Evolutionary conservation across 2,113 vertebrate genomes (phyloP), one percentile per base, ranked within the genome.

Genomic region (Trematomus loennbergii): DNA sequence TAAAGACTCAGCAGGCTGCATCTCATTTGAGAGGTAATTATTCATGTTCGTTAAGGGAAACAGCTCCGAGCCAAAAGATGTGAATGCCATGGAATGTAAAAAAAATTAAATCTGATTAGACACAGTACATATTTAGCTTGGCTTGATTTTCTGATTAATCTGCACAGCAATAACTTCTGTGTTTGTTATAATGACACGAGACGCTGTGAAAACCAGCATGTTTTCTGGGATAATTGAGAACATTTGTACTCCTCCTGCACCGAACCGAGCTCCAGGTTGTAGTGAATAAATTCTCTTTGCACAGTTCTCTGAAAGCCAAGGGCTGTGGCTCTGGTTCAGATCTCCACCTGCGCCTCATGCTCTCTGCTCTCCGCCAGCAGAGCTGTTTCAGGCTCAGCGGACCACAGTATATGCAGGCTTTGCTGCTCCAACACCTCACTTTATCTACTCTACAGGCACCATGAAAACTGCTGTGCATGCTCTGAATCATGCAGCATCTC

Each of bases 21-120:
- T 59, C 75, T 87, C 76, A 90, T 91, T 81, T 76, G 49, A 69
- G 84, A 72, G 86, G 72, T 89, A 88, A 92, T 93, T 89, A 83
- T 57, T 83, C 65, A 73, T 55, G 73, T 80, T 87, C 45, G 82
- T 85, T 82, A 77, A 87, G 43, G 25, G 68, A 81, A 87, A 85
- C 69, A n/a, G 57, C 85, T 78, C 29, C 64, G 61, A 85, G 71
- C 79, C 9, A 11, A 12, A 79, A 75, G 33, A 36, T 36, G 33
- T 36, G 33, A 17, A 25, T 25, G 25, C 25, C 25, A 25, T 25
- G 25, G 25, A 25, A 25, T 25, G 25, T 25, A 25, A 22, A 22
- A 22, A 22, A 2, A 22, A 22, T 2, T 2, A 22, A 25, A 25
- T 25, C 2, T 25, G 55, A 69, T 72, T 72, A 74, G 53, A 74